Percentiles rank a stretch among this genome's conserved stretches.
Conservation (phyloP, 2,113 vertebrate genomes). For the Acanthisitta chloris region DNA sequence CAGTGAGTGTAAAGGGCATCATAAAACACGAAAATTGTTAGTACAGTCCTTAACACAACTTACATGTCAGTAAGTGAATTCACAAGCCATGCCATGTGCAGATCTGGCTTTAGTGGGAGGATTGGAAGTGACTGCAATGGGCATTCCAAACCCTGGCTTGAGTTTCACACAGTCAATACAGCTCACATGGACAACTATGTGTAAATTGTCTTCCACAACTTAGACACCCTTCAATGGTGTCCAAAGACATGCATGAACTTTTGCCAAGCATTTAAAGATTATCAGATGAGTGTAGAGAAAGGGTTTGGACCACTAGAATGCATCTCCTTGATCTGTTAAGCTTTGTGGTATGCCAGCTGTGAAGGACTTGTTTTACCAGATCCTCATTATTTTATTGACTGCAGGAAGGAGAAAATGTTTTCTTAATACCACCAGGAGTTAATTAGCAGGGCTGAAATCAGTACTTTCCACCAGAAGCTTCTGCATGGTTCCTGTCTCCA, state of each 20-base stretch:
- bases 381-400: not conserved
- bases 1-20: not conserved
- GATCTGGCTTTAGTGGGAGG: not conserved
- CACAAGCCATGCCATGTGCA: fast-evolving
- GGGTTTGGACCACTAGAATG: not conserved
- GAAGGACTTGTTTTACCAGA: not conserved
- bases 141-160: not conserved
- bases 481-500: not conserved
- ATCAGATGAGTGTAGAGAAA: not conserved
- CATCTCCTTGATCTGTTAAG: not conserved
- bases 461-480: not conserved
- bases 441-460: not conserved
- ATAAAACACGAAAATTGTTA: not conserved
- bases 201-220: not conserved
- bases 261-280: not conserved
- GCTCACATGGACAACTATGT: fast-evolving
- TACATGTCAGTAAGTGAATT: not conserved
- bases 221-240: not conserved
- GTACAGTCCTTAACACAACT: too few species aligned
- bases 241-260: not conserved
- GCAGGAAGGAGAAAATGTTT: not conserved
- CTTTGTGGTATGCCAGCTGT: not conserved
- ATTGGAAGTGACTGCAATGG: not conserved
- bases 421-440: not conserved
- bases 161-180: not conserved